Conservation (phyloP, 2,888 invertebrate genomes). For the Cylindroiulus punctatus region DNA sequence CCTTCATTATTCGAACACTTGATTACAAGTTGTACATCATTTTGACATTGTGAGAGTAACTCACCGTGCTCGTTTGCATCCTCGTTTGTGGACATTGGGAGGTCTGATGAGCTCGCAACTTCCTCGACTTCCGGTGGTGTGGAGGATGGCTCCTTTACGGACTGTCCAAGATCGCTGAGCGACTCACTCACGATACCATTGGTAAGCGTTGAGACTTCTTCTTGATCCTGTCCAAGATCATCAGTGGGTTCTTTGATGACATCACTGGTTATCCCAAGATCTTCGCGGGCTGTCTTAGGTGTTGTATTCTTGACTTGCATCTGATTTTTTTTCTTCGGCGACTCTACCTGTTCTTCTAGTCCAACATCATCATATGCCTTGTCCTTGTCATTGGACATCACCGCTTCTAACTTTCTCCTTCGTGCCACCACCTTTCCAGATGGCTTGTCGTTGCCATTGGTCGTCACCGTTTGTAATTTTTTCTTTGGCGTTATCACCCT, state of each 20-base stretch:
- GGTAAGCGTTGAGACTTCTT: neutral
- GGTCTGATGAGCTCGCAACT: neutral
- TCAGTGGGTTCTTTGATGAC: neutral
- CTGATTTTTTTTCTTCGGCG: neutral
- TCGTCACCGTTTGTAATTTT: neutral
- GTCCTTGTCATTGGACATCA: neutral
- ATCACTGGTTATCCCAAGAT: neutral
- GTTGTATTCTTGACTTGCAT: neutral
- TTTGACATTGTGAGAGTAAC: neutral
- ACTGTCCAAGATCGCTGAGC: neutral
- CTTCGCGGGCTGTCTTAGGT: neutral
- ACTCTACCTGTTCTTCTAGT: neutral
- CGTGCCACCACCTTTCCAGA: neutral
- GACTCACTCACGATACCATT: neutral
- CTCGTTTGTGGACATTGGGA: neutral
- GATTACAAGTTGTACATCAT: too few relatives aligned
- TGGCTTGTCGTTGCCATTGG: neutral
- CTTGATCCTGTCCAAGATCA: neutral
- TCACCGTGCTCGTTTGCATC: neutral
- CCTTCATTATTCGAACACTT: too few relatives aligned
- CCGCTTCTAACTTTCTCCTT: neutral
- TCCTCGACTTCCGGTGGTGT: neutral
- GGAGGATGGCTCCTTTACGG: neutral
- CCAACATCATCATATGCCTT: neutral
- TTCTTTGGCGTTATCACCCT: neutral